Evolutionary conservation across 2,113 vertebrate genomes (phyloP), one percentile per base, ranked within the genome.

Genomic region (Hoplias malabaricus): DNA sequence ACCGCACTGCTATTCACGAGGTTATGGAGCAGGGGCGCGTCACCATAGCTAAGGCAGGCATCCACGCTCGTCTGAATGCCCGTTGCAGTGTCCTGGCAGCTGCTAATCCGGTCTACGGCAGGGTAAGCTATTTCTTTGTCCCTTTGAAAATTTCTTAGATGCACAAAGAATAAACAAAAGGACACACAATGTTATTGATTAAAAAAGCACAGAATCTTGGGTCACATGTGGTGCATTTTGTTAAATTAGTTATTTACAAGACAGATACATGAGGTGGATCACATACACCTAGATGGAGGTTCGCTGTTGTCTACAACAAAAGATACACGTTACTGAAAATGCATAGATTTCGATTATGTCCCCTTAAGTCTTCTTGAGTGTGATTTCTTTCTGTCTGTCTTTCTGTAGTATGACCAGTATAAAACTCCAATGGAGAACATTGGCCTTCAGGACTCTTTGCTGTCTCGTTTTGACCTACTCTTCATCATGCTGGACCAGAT

Each of bases 381-480:
- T 69, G 4, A 53, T 29, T 16, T 40, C 25, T 31, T 10, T 10
- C 21, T 61, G 4, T 62, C 14, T 25, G 12, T 1, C 29, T 31
- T 25, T 11, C 54, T 83, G 9, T 88, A 99, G 98, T 99, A 99
- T 0, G 93, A 99, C 80, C 98, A 99, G 84, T 99, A 99, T 71
- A 99, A 99, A 88, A 98, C 96, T 0, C 98, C 98, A 2, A 99
- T 99, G 98, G 97, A 99, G 82, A 99, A 99, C 93, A 99, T 99
- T 0, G 98, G 97, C 31, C 94, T 99, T 6, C 98, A 99, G 91
- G 98, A 99, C 86, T 99, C 98, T 0, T 87, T 99, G 82, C 90
- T 99, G 5, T 99, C 98, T 0, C 95, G 98, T 23, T 99, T 99
- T 0, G 98, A 99, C 87, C 91, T 99, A 53, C 96, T 99, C 34